Percentiles rank a stretch among this genome's conserved stretches.
phyloP scores from a whole-genome alignment of 2,113 vertebrate species.

The Tetraodon nigroviridis region DNA sequence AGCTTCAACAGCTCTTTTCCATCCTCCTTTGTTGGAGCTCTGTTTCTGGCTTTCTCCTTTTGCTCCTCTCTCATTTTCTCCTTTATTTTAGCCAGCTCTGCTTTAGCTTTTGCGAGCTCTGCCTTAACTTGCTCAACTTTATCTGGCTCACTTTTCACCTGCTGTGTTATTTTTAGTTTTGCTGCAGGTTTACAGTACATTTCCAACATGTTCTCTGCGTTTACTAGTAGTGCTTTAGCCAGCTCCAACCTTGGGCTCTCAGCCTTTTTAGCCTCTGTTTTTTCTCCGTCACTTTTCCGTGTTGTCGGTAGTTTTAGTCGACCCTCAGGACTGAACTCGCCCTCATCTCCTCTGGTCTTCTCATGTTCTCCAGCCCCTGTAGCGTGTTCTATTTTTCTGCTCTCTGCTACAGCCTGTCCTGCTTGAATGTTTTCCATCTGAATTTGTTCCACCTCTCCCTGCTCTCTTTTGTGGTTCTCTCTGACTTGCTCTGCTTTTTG shows the following conservation, averaged over 20 bases:
- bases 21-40: constrained; percentile 8
- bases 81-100: constrained; percentile 61
- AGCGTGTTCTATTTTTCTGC: constrained; percentile 4
- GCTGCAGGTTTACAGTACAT: constrained; percentile 25
- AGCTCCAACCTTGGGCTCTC: constrained; percentile 19
- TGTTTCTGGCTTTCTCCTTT: constrained; percentile 32
- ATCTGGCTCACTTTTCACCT: constrained; percentile 40
- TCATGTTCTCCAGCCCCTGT: background rate
- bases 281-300: no score
- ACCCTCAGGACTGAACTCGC: background rate
- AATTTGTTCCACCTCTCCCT: constrained; percentile 10
- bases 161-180: constrained; percentile 13
- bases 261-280: constrained; percentile 1
- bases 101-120: constrained; percentile 63
- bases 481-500: constrained; percentile 12
- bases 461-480: constrained; percentile 5
- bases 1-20: constrained; percentile 1
- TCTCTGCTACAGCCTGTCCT: constrained; percentile 8
- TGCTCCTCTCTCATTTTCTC: constrained; percentile 59
- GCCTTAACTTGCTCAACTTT: constrained; percentile 55
- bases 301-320: no score
- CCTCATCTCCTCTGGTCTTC: constrained; percentile 11
- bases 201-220: constrained; percentile 17
- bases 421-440: constrained; percentile 5
- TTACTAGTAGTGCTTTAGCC: constrained; percentile 20